phyloP scores from a whole-genome alignment of 2,888 invertebrate genomes.

The Myopa testacea region DNA sequence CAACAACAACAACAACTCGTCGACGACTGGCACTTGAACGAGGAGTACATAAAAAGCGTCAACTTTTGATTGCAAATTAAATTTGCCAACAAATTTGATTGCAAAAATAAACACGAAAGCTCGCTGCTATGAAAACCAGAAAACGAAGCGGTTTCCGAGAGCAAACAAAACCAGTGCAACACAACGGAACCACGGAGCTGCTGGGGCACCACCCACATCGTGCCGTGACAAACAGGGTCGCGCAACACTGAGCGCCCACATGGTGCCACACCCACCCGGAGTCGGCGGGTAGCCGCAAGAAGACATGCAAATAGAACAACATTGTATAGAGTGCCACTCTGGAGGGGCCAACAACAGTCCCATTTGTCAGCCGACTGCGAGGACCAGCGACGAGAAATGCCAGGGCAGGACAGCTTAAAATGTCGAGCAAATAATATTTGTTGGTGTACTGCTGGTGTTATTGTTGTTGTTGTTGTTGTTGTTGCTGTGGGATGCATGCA shows the following conservation, averaged over 20 bases:
- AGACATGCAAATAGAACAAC: not conserved
- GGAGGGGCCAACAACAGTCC: not conserved
- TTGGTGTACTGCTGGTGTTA: not conserved
- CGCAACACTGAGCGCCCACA: not conserved
- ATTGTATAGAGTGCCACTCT: not conserved
- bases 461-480: not conserved
- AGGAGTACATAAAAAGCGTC: constrained; percentile 30
- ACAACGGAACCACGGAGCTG: not conserved
- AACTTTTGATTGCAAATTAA: constrained; percentile 45
- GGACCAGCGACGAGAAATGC: not conserved
- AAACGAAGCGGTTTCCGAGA: constrained; percentile 24
- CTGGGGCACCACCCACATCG: not conserved
- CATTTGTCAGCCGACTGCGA: not conserved
- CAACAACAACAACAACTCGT: constrained; percentile 1
- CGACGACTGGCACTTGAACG: constrained; percentile 17
- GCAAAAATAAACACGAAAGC: constrained; percentile 39
- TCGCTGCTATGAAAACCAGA: constrained; percentile 25
- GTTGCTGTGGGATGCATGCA: not conserved
- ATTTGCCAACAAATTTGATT: constrained; percentile 44
- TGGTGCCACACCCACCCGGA: not conserved
- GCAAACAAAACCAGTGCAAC: constrained; percentile 28
- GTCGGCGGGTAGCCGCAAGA: not conserved
- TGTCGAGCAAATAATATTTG: constrained; percentile 6
- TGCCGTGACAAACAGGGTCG: not conserved
- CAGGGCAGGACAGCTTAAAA: not conserved